Base-by-base conservation (phyloP, 1,140 invertebrate genomes). In the Gryon sp. region DNA sequence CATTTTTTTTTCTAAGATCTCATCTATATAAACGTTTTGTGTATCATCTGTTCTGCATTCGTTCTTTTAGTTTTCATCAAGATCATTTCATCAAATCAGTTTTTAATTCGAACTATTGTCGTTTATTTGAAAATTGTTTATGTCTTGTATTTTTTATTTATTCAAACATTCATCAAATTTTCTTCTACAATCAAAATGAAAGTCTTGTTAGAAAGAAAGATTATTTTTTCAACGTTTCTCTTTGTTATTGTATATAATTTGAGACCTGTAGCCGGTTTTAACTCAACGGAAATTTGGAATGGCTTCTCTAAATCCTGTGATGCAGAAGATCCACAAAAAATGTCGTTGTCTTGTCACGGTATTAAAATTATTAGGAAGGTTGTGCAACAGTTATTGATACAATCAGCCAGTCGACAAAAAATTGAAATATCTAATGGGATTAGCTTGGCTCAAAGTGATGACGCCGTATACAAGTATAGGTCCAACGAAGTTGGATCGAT, bases 351-450 rank as follows among this genome's bases (percentile, higher is more conserved):
- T 3, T 90, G 89, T 57, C 88, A 90, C 14, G 89, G 89, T 4
- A 83, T 90, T 16, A 85, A 85, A 62, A 88, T 90, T 30, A 87
- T 90, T 9, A 80, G 86, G 30, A 86, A 83, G 24, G 86, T 90
- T 9, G 82, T 90, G n/a, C 85, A 89, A 26, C 86, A 89, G 55
- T 50, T 90, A 16, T 46, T 90, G 12, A 83, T 86, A 26, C 86
- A 84, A 32, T 80, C 84, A 7, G 80, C 57, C 20, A 82, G 70
- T n/a, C 63, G 80, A 22, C 43, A 84, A 0, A 87, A 88, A 60
- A 80, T 93, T 16, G 89, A 91, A 62, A 82, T 93, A 4, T 84
- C 90, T 8, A 91, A 93, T 11, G 93, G 92, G 14, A 90, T 94
- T 4, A 91, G 89, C 73, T 81, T 94, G 68, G 90, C 93, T 7